Evolutionary conservation across 2,797 vertebrate genomes (phyloP), one percentile per base, ranked within the genome.

Genomic region (Syncerus caffer): DNA sequence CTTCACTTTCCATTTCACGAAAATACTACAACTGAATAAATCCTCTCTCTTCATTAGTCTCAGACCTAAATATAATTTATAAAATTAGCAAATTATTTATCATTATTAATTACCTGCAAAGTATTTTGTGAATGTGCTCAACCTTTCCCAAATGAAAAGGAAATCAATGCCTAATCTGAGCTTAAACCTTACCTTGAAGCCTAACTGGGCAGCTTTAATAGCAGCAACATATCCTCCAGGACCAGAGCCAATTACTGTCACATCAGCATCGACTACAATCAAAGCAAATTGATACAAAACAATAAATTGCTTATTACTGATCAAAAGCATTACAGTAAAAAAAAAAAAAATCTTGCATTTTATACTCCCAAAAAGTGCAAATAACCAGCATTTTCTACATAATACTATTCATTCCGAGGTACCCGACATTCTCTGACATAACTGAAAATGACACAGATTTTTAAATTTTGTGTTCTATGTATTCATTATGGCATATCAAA

Each of bases 151-250:
- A 85, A 86, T 79, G 38, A 96, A 96, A 95, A 47, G 34, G 11
- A 94, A 83, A 83, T 64, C 51, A 84, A 50, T 25, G 92, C 25
- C 42, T 51, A 58, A 16, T 83, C 31, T 42, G 50, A 62, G 5
- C 74, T n/a, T 87, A 50, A 62, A 53, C 7, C 94, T 98, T 97
- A 99, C 99, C 99, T 99, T 99, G 98, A 99, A 99, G 50, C 99
- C 99, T 62, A 99, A 99, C 98, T 99, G 99, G 71, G 99, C 99
- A 50, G 99, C 99, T 99, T 99, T 99, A 98, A 99, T 99, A 94
- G 99, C 99, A 93, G 99, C 99, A 16, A 99, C 99, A 78, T 99
- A 99, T 2, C 99, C 99, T 84, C 99, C 99, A 12, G 99, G 99
- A 3, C 99, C 99, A 82, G 99, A 99, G 84, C 99, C 99, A 71